Percentiles rank a stretch among this genome's conserved stretches.
Evolutionary conservation across 1,140 invertebrate species (phyloP).

Genomic region (Dreissena polymorpha): DNA sequence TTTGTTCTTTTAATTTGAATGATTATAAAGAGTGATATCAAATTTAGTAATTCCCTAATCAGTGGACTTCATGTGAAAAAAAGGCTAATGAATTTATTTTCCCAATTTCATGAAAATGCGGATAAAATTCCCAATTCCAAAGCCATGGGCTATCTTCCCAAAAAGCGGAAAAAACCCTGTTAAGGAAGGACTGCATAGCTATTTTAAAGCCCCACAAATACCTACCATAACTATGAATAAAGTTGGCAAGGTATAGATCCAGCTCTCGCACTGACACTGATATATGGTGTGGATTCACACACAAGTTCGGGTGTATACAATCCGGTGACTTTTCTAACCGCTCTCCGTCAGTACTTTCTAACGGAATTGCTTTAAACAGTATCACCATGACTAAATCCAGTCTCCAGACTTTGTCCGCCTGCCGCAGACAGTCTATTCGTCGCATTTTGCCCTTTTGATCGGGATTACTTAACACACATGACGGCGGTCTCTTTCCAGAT

Average conservation of each 20-base stretch:
- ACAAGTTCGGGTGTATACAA: conserved; percentile 97
- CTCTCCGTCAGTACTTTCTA: conserved; percentile 99
- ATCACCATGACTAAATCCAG: conserved; percentile 99
- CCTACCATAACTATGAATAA: conserved; percentile 98
- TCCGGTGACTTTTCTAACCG: conserved; percentile 98
- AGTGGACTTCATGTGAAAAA: too few species aligned
- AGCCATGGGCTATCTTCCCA: too few species aligned
- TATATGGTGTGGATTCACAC: conserved; percentile 99
- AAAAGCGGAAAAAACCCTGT: background rate
- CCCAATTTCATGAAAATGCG: too few species aligned
- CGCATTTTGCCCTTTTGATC: conserved; percentile 99
- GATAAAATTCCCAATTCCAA: too few species aligned
- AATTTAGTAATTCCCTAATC: too few species aligned
- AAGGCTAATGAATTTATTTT: too few species aligned
- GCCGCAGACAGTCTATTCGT: conserved; percentile 98
- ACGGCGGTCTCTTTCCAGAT: conserved; percentile 96
- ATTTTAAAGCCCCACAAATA: conserved; percentile 19
- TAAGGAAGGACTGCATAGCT: too few species aligned
- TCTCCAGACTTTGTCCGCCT: conserved; percentile 99
- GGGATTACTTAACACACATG: conserved; percentile 98
- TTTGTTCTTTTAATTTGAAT: too few species aligned
- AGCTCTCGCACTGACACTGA: conserved; percentile 99
- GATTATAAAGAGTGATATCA: too few species aligned
- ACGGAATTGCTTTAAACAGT: conserved; percentile 95
- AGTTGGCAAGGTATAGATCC: conserved; percentile 99